Percentiles rank a stretch among this genome's conserved stretches.
phyloP scores from a whole-genome alignment of 2,797 vertebrate genomes.

The Tangara arthus region DNA sequence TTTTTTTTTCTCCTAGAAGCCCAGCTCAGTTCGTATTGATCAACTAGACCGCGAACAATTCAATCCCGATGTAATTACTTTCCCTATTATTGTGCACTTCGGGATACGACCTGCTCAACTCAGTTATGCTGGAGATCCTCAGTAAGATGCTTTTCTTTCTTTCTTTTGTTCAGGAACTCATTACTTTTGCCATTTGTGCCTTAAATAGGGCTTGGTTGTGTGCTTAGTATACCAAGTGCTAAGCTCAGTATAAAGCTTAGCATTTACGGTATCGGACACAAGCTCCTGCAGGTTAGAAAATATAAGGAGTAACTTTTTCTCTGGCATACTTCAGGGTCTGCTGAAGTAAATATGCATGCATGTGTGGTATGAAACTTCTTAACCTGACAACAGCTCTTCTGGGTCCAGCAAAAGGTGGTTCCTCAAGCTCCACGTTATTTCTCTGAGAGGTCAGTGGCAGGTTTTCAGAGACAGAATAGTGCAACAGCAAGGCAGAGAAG shows the following conservation, averaged over 20 bases:
- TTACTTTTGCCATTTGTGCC: not conserved
- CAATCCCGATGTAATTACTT: constrained; percentile 97
- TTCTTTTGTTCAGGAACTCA: constrained; percentile 18
- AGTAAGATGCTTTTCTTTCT: constrained; percentile 84
- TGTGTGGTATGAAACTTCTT: not conserved
- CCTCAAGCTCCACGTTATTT: not conserved
- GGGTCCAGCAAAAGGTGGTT: not conserved
- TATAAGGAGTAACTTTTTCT: not conserved
- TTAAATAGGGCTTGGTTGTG: not conserved
- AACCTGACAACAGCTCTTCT: not conserved
- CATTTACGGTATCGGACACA: not conserved
- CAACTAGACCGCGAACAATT: constrained; percentile 98
- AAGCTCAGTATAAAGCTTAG: not conserved
- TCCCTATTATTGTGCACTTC: constrained; percentile 98
- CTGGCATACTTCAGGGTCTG: not conserved
- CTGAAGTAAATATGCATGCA: not conserved
- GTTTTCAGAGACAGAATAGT: not conserved
- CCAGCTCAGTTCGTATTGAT: constrained; percentile 97
- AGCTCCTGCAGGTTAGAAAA: not conserved
- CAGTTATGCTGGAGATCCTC: constrained; percentile 98
- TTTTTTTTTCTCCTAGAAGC: constrained; percentile 85
- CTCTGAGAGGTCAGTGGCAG: fast-evolving
- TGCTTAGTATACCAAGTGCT: not conserved
- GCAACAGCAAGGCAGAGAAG: not conserved
- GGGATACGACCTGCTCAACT: constrained; percentile 98